Evolutionary conservation across 2,113 vertebrate species (phyloP).

Genomic region (Corythornis cristatus): DNA sequence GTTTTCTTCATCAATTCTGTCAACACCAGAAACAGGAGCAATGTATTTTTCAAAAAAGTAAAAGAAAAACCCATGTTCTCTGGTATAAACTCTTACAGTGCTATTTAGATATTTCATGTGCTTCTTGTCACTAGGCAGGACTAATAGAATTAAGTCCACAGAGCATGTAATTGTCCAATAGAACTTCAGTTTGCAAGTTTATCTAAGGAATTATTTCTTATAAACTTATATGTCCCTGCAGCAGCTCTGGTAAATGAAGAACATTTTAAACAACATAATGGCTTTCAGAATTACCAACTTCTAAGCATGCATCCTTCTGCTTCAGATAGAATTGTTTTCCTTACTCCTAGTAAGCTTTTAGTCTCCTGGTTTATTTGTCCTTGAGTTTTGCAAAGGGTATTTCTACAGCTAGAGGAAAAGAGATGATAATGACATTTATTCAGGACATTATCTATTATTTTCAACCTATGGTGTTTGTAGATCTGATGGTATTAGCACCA

Average conservation of each 20-base stretch:
- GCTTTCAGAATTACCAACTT: background rate
- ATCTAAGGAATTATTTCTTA: background rate
- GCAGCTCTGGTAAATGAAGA: background rate
- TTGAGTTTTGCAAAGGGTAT: background rate
- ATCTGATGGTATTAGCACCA: background rate
- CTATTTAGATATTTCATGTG: background rate
- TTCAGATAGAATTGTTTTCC: background rate
- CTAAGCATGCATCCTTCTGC: background rate
- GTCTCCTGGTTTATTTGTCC: background rate
- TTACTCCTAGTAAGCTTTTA: background rate
- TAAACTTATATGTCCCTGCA: background rate
- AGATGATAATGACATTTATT: background rate
- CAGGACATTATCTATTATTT: background rate
- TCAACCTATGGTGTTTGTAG: background rate
- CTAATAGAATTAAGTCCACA: background rate
- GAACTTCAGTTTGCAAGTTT: background rate
- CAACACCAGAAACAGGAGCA: background rate
- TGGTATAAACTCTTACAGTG: background rate
- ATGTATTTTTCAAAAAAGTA: background rate
- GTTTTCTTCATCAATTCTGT: background rate
- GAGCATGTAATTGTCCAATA: background rate
- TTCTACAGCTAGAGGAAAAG: background rate
- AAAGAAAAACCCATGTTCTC: background rate
- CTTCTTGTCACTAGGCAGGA: background rate
- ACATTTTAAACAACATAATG: background rate